Percentiles rank a stretch among this genome's conserved stretches.
Conservation (phyloP, 2,797 vertebrate species). For the Stomatorhinus walkeri region DNA sequence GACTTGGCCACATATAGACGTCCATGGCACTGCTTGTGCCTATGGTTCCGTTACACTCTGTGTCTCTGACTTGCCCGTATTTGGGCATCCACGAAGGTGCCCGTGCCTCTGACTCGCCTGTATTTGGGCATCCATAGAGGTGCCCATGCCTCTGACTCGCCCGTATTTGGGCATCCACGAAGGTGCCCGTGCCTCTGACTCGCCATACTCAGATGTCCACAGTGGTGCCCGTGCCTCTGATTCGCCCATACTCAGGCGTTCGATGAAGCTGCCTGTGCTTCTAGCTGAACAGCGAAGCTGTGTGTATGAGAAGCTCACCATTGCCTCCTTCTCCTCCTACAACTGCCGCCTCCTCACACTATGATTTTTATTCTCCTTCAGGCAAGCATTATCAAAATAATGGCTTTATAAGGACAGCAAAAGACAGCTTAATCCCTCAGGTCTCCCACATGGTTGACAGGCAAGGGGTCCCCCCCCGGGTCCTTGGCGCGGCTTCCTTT, state of each 20-base stretch:
- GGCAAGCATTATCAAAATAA: not conserved
- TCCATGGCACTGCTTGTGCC: not conserved
- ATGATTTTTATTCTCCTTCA: not conserved
- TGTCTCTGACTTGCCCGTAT: not conserved
- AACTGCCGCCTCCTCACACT: not conserved
- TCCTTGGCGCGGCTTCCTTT: not conserved
- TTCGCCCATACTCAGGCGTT: not conserved
- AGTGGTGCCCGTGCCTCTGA: not conserved
- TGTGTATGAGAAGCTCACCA: not conserved
- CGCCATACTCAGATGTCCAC: too few relatives aligned
- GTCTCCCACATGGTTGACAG: not conserved
- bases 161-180: not conserved
- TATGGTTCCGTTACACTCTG: not conserved
- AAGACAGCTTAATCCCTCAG: not conserved
- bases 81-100: not conserved
- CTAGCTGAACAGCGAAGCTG: not conserved
- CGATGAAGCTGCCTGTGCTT: not conserved
- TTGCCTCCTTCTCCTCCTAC: not conserved
- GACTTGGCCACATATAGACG: not conserved
- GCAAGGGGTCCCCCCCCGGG: not conserved
- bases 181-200: not conserved
- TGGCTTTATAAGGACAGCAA: not conserved
- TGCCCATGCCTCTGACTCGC: not conserved
- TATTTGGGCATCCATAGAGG: not conserved
- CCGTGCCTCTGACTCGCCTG: not conserved